Evolutionary conservation across 2,797 vertebrate species (phyloP), one percentile per base, ranked within the genome.

Genomic region (Myripristis murdjan): DNA sequence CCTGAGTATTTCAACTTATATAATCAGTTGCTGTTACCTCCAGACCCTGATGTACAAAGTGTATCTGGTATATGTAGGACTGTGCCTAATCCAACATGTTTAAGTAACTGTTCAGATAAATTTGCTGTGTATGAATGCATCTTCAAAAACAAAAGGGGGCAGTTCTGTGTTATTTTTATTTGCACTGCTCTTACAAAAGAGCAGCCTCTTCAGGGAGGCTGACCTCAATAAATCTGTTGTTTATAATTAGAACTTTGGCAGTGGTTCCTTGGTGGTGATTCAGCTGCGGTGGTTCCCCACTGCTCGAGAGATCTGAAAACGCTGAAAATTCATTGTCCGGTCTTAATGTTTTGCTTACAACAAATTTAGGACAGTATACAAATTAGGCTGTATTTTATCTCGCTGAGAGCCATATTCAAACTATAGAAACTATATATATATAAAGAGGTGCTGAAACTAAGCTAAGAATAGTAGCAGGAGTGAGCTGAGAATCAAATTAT

Each of bases 231-330:
- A 82, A 89, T 87, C 72, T 82, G 83, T 74, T 64, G 81, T 83
- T 86, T 77, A 81, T 88, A 89, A 91, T 89, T 87, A 82, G 84
- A 84, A 75, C 79, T 75, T 73, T 82, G 75, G 81, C 86, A 77
- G 77, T 67, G 4, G 54, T 81, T 87, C 75, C 68, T 72, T 76
- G 14, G 64, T 64, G 74, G 80, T 82, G 82, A 83, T 76, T 82
- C 77, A 83, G 80, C 80, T 48, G 80, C 59, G 37, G 73, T 44
- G 75, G 72, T 77, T 73, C 77, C 73, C 77, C 43, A 44, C 77
- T 48, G 77, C 76, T 65, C 58, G 73, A 48, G 60, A 28, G 64
- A 70, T 35, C 60, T 73, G 64, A 79, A 46, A 58, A 74, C 76
- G 51, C 76, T 59, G 68, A 52, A 33, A 75, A 77, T 8, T 53